phyloP scores from a whole-genome alignment of 2,888 invertebrate genomes.

The Dichetophora obliterata region DNA sequence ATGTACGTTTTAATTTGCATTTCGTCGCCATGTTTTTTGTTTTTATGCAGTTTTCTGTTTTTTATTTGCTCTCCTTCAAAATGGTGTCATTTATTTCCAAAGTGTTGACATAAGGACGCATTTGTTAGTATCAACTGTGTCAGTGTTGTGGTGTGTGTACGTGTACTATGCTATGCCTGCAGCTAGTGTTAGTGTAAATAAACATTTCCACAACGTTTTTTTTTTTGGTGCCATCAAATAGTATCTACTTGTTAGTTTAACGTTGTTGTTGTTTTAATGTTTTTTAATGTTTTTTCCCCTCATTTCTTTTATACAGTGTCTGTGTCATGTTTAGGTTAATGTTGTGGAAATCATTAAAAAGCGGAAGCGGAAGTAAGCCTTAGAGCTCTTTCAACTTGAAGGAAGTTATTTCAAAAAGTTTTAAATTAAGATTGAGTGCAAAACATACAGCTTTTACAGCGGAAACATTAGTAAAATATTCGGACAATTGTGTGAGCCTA shows the following conservation, averaged over 20 bases:
- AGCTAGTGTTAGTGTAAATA: background rate
- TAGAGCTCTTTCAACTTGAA: too few relatives aligned
- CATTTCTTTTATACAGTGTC: too few relatives aligned
- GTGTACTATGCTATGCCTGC: background rate
- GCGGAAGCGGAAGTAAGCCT: background rate
- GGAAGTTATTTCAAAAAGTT: too few relatives aligned
- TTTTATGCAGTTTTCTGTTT: background rate
- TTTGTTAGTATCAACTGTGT: background rate
- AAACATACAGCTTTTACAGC: too few relatives aligned
- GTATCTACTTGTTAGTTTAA: slow-evolving; percentile 11
- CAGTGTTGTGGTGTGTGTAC: background rate
- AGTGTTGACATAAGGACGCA: slow-evolving; percentile 13
- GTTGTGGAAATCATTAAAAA: background rate
- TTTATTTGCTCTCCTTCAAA: background rate
- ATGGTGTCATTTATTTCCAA: slow-evolving; percentile 19
- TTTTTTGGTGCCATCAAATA: background rate
- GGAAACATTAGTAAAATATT: too few relatives aligned
- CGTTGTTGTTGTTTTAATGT: background rate
- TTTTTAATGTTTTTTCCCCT: background rate
- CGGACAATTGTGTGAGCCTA: too few relatives aligned
- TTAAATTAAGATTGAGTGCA: too few relatives aligned
- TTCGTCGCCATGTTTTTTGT: background rate
- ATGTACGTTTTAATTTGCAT: background rate
- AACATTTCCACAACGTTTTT: too few relatives aligned
- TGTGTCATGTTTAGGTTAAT: background rate